Evolutionary conservation across 2,888 invertebrate genomes (phyloP).

Genomic region (Thelaira solivaga): DNA sequence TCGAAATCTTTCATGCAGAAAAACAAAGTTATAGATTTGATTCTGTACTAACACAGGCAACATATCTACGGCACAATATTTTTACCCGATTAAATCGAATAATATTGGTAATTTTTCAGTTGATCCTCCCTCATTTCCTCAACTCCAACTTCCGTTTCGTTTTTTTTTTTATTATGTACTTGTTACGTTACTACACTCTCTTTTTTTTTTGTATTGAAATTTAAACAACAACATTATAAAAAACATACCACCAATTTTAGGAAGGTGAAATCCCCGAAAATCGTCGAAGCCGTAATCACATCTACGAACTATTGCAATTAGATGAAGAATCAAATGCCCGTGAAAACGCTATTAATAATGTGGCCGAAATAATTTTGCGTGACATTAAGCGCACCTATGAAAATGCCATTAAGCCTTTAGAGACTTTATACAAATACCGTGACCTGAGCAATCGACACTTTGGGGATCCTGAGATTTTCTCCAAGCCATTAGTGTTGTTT

Average conservation of each 20-base stretch:
- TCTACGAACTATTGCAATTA: conserved; percentile 87
- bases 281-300: conserved; percentile 87
- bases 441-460: conserved; percentile 94
- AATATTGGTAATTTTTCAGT: conserved; percentile 45
- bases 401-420: conserved; percentile 91
- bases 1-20: conserved; percentile 45
- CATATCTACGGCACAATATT: conserved; percentile 51
- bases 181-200: conserved; percentile 21
- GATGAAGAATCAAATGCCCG: conserved; percentile 85
- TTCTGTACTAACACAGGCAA: conserved; percentile 48
- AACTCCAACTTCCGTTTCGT: conserved; percentile 38
- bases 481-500: conserved; percentile 93
- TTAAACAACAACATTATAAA: not conserved
- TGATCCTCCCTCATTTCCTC: conserved; percentile 46
- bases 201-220: not conserved
- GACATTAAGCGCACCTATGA: conserved; percentile 92
- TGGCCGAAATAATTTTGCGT: conserved; percentile 86
- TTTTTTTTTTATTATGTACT: conserved; percentile 24
- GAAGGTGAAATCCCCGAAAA: conserved; percentile 87
- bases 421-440: conserved; percentile 92
- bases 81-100: conserved; percentile 36
- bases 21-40: conserved; percentile 37
- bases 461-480: conserved; percentile 95
- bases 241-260: conserved; percentile 70
- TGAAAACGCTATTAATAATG: conserved; percentile 84